phyloP scores from a whole-genome alignment of 2,113 vertebrate species.

The Gambusia affinis region DNA sequence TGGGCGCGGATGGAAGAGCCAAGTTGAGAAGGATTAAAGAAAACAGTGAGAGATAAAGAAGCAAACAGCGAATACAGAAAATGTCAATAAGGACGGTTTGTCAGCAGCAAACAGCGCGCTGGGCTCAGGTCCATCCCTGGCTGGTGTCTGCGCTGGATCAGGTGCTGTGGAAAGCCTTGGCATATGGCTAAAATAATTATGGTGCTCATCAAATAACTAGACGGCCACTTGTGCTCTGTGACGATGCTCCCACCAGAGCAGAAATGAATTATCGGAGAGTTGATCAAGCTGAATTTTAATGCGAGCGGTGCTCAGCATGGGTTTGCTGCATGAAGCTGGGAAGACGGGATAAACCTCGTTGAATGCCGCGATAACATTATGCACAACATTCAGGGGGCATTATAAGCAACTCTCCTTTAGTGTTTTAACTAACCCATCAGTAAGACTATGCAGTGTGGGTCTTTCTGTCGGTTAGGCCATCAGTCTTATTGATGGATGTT shows the following conservation, averaged over 20 bases:
- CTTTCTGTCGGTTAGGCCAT: neutral
- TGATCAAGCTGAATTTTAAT: slow-evolving; percentile 74
- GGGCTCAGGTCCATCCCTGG: slow-evolving; percentile 10
- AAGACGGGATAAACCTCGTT: slow-evolving; percentile 24
- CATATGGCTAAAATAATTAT: slow-evolving; percentile 76
- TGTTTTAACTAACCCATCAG: slow-evolving; percentile 1
- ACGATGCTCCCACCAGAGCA: slow-evolving; percentile 66
- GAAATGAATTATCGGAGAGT: slow-evolving; percentile 67
- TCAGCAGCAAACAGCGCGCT: slow-evolving; percentile 41
- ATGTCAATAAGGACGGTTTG: slow-evolving; percentile 47
- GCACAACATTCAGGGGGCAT: slow-evolving; percentile 15
- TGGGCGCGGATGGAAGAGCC: slow-evolving; percentile 43
- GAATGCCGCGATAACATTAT: slow-evolving; percentile 33
- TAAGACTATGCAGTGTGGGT: neutral
- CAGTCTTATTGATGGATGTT: slow-evolving; percentile 14
- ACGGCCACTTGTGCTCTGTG: slow-evolving; percentile 69
- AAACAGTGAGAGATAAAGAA: slow-evolving; percentile 32
- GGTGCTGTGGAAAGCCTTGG: slow-evolving; percentile 59
- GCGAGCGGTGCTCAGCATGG: slow-evolving; percentile 49
- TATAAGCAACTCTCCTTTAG: slow-evolving; percentile 3
- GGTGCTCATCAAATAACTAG: slow-evolving; percentile 68
- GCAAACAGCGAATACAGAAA: slow-evolving; percentile 56
- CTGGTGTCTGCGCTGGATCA: slow-evolving; percentile 45
- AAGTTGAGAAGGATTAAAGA: slow-evolving; percentile 32
- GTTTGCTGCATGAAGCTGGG: slow-evolving; percentile 22